Evolutionary conservation across 1,140 invertebrate genomes (phyloP).

Genomic region (Eurosta solidaginis): DNA sequence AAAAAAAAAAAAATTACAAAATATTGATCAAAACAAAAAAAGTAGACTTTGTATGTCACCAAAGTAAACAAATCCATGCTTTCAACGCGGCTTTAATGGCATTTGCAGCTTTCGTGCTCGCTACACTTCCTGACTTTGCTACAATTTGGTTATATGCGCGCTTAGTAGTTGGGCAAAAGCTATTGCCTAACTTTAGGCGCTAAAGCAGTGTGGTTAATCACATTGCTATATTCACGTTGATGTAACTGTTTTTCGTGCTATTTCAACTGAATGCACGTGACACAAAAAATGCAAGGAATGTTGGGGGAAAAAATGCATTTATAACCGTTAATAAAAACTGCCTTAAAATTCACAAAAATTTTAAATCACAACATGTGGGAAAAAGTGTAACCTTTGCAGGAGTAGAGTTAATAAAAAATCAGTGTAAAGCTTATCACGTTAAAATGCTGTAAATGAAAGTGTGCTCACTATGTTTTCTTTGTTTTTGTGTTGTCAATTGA

Average conservation of each 20-base stretch:
- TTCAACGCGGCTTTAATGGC: not conserved
- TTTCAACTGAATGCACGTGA: not conserved
- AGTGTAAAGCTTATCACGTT: not conserved
- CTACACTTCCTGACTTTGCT: too few relatives aligned
- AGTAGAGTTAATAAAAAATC: not conserved
- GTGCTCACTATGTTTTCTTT: not conserved
- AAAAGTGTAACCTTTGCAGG: not conserved
- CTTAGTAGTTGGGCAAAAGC: not conserved
- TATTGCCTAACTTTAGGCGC: not conserved
- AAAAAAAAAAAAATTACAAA: not conserved
- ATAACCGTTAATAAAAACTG: not conserved
- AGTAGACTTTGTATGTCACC: not conserved
- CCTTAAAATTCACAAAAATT: not conserved
- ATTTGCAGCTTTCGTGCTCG: not conserved
- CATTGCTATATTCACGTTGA: not conserved
- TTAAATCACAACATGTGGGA: not conserved
- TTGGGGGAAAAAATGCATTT: not conserved
- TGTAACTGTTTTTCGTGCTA: not conserved
- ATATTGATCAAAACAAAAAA: not conserved
- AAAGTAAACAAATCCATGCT: not conserved
- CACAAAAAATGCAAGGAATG: not conserved
- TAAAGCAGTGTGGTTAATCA: not conserved
- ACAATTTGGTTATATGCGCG: not conserved
- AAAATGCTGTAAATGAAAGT: not conserved
- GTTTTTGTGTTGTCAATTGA: not conserved